phyloP scores from a whole-genome alignment of 2,797 vertebrate genomes.

The Hirundo rustica region DNA sequence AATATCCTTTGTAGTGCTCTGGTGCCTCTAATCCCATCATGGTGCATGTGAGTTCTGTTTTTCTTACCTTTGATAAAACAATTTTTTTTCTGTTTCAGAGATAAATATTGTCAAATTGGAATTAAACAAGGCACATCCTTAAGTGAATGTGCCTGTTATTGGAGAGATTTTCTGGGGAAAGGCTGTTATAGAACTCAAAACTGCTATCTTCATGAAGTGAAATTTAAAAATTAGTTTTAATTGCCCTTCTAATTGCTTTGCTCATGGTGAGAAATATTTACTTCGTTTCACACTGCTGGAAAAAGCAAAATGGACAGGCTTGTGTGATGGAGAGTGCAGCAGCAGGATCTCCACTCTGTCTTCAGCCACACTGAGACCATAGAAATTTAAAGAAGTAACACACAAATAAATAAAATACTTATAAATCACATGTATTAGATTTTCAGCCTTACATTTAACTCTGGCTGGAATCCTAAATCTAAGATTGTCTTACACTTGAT shows the following conservation, averaged over 20 bases:
- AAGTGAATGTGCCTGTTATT: not conserved
- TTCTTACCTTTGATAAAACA: not conserved
- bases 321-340: not conserved
- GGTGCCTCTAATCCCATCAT: not conserved
- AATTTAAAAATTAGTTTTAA: constrained; percentile 15
- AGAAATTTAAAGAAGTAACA: not conserved
- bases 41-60: not conserved
- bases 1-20: not conserved
- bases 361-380: not conserved
- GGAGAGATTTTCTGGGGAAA: not conserved
- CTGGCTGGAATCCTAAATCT: not conserved
- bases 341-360: not conserved
- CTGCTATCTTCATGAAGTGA: not conserved
- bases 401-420: not conserved
- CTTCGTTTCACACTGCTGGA: not conserved
- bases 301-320: not conserved
- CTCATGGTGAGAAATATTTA: not conserved
- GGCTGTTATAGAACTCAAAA: not conserved
- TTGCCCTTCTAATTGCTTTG: not conserved
- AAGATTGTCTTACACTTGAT: not conserved
- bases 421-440: not conserved
- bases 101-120: not conserved
- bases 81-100: not conserved
- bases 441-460: not conserved
- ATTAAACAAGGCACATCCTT: not conserved